Base-by-base conservation (phyloP, 2,888 invertebrate species). In the Drosophila affinis region DNA sequence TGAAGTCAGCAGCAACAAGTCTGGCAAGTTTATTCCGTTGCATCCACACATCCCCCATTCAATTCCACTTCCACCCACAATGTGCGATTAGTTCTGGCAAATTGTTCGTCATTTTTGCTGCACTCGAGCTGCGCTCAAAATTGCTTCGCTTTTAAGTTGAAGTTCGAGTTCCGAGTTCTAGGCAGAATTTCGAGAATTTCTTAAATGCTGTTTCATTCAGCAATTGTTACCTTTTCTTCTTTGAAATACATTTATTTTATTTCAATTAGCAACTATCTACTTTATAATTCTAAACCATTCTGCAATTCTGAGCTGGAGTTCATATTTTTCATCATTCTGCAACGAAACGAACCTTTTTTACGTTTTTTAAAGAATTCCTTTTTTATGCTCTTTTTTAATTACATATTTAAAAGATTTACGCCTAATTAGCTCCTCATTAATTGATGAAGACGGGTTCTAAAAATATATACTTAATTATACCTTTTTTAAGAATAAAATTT, bases 1-100 rank as follows among this genome's bases (percentile, higher is more conserved):
- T 79, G 71, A 75, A 77, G 71, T 79, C 82, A 78, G 72, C 39
- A 39, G 39, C 68, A 53, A 48, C 69, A 67, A 59, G 58, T 59
- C 55, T 46, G 54, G 49, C 58, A 67, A 67, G 54, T 34, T 63
- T 57, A 27, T 44, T 45, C 45, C 49, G 47, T 14, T 69, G 56
- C 9, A 52, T 67, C 68, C 49, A 18, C 53, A 54, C 57, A 24
- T 34, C 65, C 65, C 67, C 71, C 75, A 56, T 62, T 47, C 51
- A 39, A 4, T 34, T 29, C 65, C 65, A 49, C 62, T 62, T 52
- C 58, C 39, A 39, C 39, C 54, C 59, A 45, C 72, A 63, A 14
- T 12, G 2, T 32, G 39, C 51, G 32, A 67, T 71, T 71, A 62
- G 71, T 64, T 64, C 34, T 67, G 65, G 64, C 64, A 67, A 55